phyloP scores from a whole-genome alignment of 1,140 invertebrate genomes.

The Araneus ventricosus region DNA sequence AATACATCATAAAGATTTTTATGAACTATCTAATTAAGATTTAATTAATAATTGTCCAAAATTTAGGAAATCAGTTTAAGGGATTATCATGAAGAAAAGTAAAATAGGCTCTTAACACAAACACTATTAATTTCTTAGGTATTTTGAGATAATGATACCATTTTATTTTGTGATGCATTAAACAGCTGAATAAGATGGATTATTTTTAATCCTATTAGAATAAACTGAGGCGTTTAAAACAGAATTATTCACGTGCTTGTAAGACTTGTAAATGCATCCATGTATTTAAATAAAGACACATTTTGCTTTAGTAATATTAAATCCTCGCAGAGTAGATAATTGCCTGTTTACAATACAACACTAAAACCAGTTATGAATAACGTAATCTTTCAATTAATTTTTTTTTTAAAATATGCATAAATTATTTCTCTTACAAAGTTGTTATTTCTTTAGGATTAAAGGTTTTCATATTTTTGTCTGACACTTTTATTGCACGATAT shows the following conservation, averaged over 20 bases:
- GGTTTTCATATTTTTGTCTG: no score
- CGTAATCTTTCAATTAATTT: neutral
- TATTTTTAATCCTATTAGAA: conserved; percentile 14
- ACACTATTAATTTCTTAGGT: neutral
- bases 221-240: neutral
- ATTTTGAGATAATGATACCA: neutral
- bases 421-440: no score
- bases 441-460: no score
- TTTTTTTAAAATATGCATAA: no score
- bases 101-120: neutral
- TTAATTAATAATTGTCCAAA: neutral
- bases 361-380: neutral
- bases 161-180: neutral
- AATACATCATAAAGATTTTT: neutral
- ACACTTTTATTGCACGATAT: no score
- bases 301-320: neutral
- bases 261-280: neutral
- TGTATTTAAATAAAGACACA: neutral
- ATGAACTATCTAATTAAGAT: neutral
- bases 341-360: neutral
- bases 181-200: neutral
- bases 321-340: neutral
- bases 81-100: neutral
- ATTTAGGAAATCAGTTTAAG: neutral
- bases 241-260: neutral